Evolutionary conservation across 92 coral and sea anemone genomes (phyloP), one percentile per base, ranked within the genome.

Genomic region (Siderastrea siderea): DNA sequence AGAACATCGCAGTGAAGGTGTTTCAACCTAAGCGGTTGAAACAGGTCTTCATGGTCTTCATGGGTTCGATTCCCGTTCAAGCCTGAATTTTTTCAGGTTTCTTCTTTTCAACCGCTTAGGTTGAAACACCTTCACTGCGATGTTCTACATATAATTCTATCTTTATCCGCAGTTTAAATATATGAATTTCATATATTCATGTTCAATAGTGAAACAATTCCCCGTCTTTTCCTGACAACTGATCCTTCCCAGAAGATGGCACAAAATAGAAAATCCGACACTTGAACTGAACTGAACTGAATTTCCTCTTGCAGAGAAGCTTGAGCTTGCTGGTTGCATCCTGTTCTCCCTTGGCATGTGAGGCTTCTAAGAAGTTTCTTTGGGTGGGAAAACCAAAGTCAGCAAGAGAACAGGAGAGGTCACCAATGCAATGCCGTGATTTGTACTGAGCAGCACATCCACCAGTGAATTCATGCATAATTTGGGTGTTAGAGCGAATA

Each of bases 221-320:
- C 38, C 38, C 38, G 47, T 60, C 80, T 15, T 66, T 88, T 82
- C 51, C 88, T 63, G 6, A 38, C 6, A 3, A 82, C 84, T 14
- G 92, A 78, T 14, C 69, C 83, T 47, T 88, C 9, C 92, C 78
- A 8, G 3, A n/a, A 1, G 71, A 55, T 19, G 83, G 90, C 17
- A 90, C 90, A 85, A 63, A 90, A 75, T 71, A 85, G 82, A 89
- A 84, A 11, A 60, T 53, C 46, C 83, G 48, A 58, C 73, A 65
- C 72, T 72, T 72, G 43, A 77, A 62, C 54, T 64, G 74, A 26
- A 26, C 38, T 26, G 0, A 14, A 75, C 80, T 12, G 87, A 49
- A 48, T 75, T 82, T 73, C 75, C 47, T 87, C 91, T 80, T 47
- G 91, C 71, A 61, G 53, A 49, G 71, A 87, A 87, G 84, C 92